phyloP scores from a whole-genome alignment of 2,797 vertebrate genomes.

The Myotis findleyi region DNA sequence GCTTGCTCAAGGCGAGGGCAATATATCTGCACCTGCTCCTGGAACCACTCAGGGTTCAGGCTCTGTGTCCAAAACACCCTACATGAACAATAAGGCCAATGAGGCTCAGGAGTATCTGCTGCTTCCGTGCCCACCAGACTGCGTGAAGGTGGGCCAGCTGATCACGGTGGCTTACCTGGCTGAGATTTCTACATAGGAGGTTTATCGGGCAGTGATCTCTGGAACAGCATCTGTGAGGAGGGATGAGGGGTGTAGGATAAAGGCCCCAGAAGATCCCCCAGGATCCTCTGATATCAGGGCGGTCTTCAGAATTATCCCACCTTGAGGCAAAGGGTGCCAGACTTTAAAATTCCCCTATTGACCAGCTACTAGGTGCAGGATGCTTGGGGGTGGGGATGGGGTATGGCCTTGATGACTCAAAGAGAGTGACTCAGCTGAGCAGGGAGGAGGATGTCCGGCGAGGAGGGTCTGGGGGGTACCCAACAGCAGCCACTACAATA shows the following conservation, averaged over 20 bases:
- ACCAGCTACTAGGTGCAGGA: background rate
- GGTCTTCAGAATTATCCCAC: background rate
- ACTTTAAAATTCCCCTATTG: conserved; percentile 1
- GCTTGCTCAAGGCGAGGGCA: accelerated
- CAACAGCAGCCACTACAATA: background rate
- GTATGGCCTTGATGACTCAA: background rate
- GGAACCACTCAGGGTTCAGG: background rate
- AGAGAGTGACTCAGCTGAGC: background rate
- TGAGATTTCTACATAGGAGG: background rate
- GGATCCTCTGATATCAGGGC: background rate
- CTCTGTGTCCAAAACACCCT: background rate
- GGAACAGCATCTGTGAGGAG: background rate
- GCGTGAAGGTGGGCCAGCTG: background rate
- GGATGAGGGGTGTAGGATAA: background rate
- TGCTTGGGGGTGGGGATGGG: background rate
- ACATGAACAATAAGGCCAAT: background rate
- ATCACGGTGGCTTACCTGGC: background rate
- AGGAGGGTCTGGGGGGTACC: too few species aligned
- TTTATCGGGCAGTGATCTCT: background rate
- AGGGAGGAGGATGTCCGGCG: background rate
- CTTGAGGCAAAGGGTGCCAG: background rate
- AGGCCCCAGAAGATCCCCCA: background rate
- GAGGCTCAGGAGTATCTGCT: background rate
- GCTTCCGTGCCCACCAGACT: background rate
- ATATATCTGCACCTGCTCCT: background rate